These are phyloP conservation scores for Xylota sylvarum DNA, from an alignment of 2,888 invertebrate genomes.

Conservation along the genomic window DNA sequence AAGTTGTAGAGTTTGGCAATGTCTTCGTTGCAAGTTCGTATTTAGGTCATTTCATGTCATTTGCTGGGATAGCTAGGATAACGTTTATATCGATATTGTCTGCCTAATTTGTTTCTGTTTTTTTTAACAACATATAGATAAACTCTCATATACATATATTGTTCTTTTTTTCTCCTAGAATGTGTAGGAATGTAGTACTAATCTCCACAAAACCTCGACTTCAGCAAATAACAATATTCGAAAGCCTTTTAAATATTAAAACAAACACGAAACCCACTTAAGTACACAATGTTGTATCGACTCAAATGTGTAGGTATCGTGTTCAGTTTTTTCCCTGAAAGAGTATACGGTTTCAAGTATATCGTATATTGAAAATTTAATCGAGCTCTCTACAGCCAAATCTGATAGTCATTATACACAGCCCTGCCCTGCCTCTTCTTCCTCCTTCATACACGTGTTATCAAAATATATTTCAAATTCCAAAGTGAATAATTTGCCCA, in stretches of 20 bases:
- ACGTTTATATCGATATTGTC: too few relatives aligned
- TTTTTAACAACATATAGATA: too few relatives aligned
- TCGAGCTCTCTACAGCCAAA: slow-evolving; percentile 21
- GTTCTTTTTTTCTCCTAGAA: not conserved
- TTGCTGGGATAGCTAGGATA: too few relatives aligned
- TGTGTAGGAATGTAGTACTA: not conserved
- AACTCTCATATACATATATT: too few relatives aligned
- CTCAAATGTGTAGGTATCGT: not conserved
- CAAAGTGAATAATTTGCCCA: slow-evolving; percentile 3
- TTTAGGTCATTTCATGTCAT: too few relatives aligned
- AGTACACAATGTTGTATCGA: slow-evolving; percentile 5
- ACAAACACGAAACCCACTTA: slow-evolving; percentile 19
- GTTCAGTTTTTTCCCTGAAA: slow-evolving; percentile 1
- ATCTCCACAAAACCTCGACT: not conserved
- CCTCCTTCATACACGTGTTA: slow-evolving; percentile 1
- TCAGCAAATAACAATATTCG: slow-evolving; percentile 1
- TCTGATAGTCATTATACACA: slow-evolving; percentile 6
- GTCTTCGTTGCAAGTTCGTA: too few relatives aligned
- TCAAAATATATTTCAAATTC: slow-evolving; percentile 14
- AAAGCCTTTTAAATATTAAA: slow-evolving; percentile 15
- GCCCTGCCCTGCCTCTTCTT: not conserved
- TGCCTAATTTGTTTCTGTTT: too few relatives aligned
- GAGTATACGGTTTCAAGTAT: not conserved
- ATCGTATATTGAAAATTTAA: slow-evolving; percentile 13
- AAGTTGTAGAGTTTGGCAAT: too few relatives aligned